Evolutionary conservation across 2,888 invertebrate genomes (phyloP).

Genomic region (Hartigia nigra): DNA sequence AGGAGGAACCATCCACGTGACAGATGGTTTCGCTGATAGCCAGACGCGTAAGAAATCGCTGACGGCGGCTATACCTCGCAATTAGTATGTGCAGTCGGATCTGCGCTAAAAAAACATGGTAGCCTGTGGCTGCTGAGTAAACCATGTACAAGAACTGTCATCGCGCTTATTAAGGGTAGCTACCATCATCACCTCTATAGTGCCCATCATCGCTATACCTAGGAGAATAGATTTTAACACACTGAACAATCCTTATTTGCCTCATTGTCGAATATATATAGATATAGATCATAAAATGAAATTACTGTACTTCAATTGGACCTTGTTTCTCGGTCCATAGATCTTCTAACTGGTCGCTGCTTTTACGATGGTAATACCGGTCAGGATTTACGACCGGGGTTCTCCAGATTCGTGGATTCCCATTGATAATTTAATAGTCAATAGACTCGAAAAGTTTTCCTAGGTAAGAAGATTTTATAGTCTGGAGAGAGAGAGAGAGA

Average conservation of each 20-base stretch:
- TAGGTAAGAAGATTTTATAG: neutral
- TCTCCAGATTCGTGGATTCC: neutral
- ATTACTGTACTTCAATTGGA: neutral
- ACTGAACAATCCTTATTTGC: too few relatives aligned
- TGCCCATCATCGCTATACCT: neutral
- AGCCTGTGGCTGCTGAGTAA: neutral
- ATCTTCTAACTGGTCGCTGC: neutral
- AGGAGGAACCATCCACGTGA: constrained; percentile 14
- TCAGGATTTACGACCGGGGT: neutral
- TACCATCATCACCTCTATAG: neutral
- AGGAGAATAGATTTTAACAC: neutral
- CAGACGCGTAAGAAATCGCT: constrained; percentile 28
- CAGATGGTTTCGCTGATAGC: constrained; percentile 30
- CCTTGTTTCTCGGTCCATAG: neutral
- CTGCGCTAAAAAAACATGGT: constrained; percentile 12
- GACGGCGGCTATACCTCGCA: constrained; percentile 16
- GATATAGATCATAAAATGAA: neutral
- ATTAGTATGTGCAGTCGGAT: constrained; percentile 31
- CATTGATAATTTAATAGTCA: neutral
- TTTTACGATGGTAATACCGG: neutral
- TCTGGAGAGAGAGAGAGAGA: neutral
- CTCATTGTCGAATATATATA: too few relatives aligned
- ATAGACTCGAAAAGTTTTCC: neutral
- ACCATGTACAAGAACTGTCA: neutral
- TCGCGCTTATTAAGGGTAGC: neutral